Percentiles rank a stretch among this genome's conserved stretches.
Evolutionary conservation across 30 jellyfish, hydroid and myxozoan species (phyloP).

Genomic region (Turritopsis rubra): DNA sequence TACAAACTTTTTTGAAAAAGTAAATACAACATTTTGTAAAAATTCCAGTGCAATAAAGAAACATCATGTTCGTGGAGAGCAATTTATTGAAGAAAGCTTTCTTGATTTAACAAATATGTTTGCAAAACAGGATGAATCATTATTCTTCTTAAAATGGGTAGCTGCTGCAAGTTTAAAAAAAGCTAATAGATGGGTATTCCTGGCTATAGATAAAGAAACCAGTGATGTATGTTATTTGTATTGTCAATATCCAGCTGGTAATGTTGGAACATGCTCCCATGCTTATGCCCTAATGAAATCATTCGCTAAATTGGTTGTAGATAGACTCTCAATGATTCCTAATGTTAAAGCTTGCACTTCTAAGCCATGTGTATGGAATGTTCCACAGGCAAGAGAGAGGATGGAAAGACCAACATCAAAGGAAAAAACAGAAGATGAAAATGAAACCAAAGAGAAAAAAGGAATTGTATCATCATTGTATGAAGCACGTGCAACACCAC

Average conservation of each 20-base stretch:
- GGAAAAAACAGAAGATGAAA: constrained; percentile 1
- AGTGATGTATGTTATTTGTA: constrained; percentile 1
- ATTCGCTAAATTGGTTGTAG: constrained; percentile 14
- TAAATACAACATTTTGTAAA: neutral
- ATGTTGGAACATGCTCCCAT: constrained; percentile 29
- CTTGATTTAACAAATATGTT: constrained; percentile 11
- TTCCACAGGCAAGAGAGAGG: constrained; percentile 14
- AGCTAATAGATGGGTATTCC: constrained; percentile 19
- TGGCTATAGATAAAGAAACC: constrained; percentile 10
- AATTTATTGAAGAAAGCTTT: constrained; percentile 21
- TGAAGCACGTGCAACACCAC: constrained; percentile 1
- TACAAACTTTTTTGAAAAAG: neutral
- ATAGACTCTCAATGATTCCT: constrained; percentile 15
- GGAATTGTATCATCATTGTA: constrained; percentile 15
- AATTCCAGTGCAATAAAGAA: constrained; percentile 13
- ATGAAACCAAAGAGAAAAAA: neutral
- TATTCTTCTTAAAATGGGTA: neutral
- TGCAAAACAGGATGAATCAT: constrained; percentile 14
- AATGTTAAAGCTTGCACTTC: constrained; percentile 22
- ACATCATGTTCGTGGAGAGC: constrained; percentile 14
- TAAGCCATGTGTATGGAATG: constrained; percentile 19
- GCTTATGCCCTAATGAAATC: constrained; percentile 20
- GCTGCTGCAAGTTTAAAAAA: constrained; percentile 18
- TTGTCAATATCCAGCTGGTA: constrained; percentile 19
- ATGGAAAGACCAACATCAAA: constrained; percentile 13